Evolutionary conservation across 2,888 invertebrate species (phyloP), one percentile per base, ranked within the genome.

Genomic region (Ophion costatus): DNA sequence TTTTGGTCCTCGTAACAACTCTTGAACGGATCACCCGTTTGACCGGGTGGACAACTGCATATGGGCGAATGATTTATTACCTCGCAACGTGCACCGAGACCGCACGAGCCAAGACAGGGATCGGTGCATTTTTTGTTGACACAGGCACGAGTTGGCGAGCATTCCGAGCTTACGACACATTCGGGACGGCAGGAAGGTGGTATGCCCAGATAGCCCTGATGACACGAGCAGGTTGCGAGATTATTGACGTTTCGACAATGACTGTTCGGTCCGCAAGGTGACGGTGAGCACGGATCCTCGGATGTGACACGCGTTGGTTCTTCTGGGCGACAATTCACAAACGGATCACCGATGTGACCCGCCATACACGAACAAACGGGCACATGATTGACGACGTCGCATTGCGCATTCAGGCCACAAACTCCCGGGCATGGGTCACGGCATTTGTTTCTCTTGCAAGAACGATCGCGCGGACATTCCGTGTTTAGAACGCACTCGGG

Each of bases 361-460:
- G 91, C 84, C 10, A 90, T 92, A 85, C 95, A 95, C 63, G 94
- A 95, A 87, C 96, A 96, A 59, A 95, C 95, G 1, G 96, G 96
- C 80, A 95, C 94, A 86, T 96, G 98, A 90, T 97, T 97, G 77
- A 97, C 95, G 20, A 97, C 97, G 90, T 96, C 96, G 91, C 98
- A 98, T 80, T 96, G 94, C 1, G 98, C 96, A 91, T 96, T 96
- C 75, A 95, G 94, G 11, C 97, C 98, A 91, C 98, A 98, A 89
- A 96, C 96, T 86, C 96, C 96, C n/a, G 96, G 95, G 89, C 98
- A 98, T 6, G 98, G 98, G 94, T 98, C 96, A n/a, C 95, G 94
- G 91, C 98, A 98, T 94, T 97, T 97, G 82, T 96, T 96, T 84
- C 96, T 95, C 56, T 97, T 94, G 91, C 98, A 98, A 20, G 97